Evolutionary conservation across 2,113 vertebrate species (phyloP), one percentile per base, ranked within the genome.

Genomic region (Mastomys coucha): DNA sequence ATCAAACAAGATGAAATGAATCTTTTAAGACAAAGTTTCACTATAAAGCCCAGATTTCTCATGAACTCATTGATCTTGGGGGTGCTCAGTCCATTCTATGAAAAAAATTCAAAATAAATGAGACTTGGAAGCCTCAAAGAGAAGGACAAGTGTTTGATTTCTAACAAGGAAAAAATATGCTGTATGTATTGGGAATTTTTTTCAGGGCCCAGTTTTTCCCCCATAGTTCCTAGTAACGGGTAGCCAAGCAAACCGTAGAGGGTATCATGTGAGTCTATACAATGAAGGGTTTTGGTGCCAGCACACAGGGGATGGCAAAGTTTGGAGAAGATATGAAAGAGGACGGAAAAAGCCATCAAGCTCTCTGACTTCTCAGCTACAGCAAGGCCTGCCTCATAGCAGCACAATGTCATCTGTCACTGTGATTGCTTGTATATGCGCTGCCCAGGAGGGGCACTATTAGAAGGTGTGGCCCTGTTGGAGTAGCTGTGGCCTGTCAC

Each of bases 101-200:
- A 84, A 76, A 84, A 76, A 84, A 2, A 13, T 56, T 96, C 58
- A 7, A 84, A 96, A 88, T 51, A 78, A 75, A 51, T 70, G 73
- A 93, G 53, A 84, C 16, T 60, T 92, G 60, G 22, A 77, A 65
- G 13, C 69, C 9, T 20, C 56, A 87, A 93, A 78, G 20, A 26
- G 17, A 58, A 88, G 5, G 13, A 85, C 49, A 86, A 81, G 85
- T 86, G 42, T 67, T 88, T 86, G 75, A 10, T 95, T 95, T 82
- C 39, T n/a, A 63, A 53, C 45, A 24, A 49, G 70, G 58, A 58
- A 53, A 91, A 42, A 76, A 36, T 10, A 1, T 72, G 75, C 1
- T 65, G 16, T 53, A 17, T 60, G 31, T 60, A 45, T 69, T 22
- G 2, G 91, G 81, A 91, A 73, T 70, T 63, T 80, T 49, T 76